Conservation (phyloP, 2,113 vertebrate genomes). For the Ciconia maguari region DNA sequence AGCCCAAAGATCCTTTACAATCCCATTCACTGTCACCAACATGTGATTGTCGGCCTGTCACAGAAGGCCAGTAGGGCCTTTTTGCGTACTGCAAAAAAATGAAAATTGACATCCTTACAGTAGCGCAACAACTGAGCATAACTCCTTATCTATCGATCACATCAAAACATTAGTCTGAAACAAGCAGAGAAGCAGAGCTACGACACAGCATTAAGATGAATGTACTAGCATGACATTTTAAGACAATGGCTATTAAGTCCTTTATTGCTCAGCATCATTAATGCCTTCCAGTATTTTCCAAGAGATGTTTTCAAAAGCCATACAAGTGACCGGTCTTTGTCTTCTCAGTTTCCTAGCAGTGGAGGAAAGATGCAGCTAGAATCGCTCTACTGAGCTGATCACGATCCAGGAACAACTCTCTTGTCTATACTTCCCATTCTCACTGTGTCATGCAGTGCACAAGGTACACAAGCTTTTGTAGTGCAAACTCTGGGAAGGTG, state of each 20-base stretch:
- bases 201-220: background rate
- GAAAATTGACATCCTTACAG: background rate
- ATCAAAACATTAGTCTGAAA: background rate
- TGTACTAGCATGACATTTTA: background rate
- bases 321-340: background rate
- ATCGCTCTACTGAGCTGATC: background rate
- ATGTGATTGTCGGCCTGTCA: background rate
- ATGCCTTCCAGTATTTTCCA: background rate
- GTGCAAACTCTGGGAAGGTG: background rate
- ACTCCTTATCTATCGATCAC: rapidly evolving
- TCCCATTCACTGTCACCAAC: background rate
- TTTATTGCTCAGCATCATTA: background rate
- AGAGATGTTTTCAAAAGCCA: background rate
- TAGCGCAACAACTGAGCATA: background rate
- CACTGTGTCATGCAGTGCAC: rapidly evolving
- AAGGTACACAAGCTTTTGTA: background rate
- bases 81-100: background rate
- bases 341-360: background rate
- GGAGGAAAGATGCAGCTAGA: background rate
- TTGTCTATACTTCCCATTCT: background rate
- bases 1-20: background rate
- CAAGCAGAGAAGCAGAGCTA: background rate
- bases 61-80: background rate
- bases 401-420: background rate
- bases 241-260: background rate